Base-by-base conservation (phyloP, 2,888 invertebrate genomes). In the Diplolepis rosae region DNA sequence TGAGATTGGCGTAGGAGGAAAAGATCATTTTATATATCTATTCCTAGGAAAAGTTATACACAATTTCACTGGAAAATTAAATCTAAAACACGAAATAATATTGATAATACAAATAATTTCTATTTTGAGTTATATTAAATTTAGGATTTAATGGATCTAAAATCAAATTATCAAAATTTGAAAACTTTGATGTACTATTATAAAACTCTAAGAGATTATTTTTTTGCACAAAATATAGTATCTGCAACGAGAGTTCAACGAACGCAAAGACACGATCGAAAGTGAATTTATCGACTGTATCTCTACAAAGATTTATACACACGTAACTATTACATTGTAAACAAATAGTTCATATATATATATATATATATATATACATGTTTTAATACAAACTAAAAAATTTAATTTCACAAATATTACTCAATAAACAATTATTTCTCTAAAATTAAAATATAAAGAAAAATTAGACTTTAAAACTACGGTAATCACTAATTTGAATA, bases 201-300 rank as follows among this genome's bases (percentile, higher is more conserved):
- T n/a, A n/a, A n/a, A n/a, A n/a, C n/a, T n/a, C n/a, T n/a, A n/a
- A n/a, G n/a, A n/a, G 45, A 45, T 45, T 45, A 18, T 18, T 45
- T 15, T 9, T 45, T 45, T 45, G 7, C 18, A 45, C 18, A 45
- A 45, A 45, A 7, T 45, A 18, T 18, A 45, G 15, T 45, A 18
- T 18, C 45, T 9, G 18, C 15, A n/a, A 1, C 5, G 35, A 61
- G 56, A 61, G 35, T 22, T 61, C 56, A 22, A 61, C 22, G 56
- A 35, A 61, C 35, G 56, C 35, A 61, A 32, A 61, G 35, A n/a
- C 56, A 56, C 32, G 56, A 39, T 61, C 32, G 56, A 61, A 61
- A 61, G 18, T 35, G 56, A 61, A 61, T 61, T 61, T 61, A 61
- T n/a, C 56, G 56, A 35, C 56, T n/a, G 56, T 24, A 35, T 54